Base-by-base conservation (phyloP, 1,140 invertebrate species). In the Mesaphorura yosii region DNA sequence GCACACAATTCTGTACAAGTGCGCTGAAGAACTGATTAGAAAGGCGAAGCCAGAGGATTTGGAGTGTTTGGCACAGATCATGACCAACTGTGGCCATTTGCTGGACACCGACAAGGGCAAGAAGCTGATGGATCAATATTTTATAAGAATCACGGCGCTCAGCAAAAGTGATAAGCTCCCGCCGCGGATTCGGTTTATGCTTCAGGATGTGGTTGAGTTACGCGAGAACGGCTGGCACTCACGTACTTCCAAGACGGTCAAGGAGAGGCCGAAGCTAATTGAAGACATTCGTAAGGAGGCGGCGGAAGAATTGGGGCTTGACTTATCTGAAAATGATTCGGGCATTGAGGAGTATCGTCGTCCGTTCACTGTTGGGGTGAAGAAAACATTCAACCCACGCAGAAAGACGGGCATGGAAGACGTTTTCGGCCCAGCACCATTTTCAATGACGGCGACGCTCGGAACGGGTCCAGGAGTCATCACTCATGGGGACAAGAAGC, bases 61-160 rank as follows among this genome's bases (percentile, higher is more conserved):
- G 73, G 93, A 98, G 75, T 97, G 92, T 74, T 80, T 97, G 70
- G 90, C 88, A 77, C 91, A 98, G 77, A 90, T 98, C 77, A 87
- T 97, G 84, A 86, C 83, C 68, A 97, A 92, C 64, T 93, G 93
- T 74, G 93, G 93, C 65, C 85, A 86, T 72, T 85, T 90, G 72
- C 78, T 98, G 73, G 93, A 97, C 78, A 86, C 87, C 72, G 82
- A 90, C 73, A 85, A 84, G 73, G 86, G 83, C 63, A 80, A 81
- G 72, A 57, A 59, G 41, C 48, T 63, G 41, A 63, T 63, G 60
- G 83, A 93, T 75, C 91, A 95, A 77, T 96, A 96, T 76, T 96
- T 97, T 77, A 78, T 82, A 69, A 83, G 89, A 70, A 94, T 97
- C 79, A 80, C 81, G 67, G 76, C 76, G 66, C 78, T 92, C 68